Percentiles rank a stretch among this genome's conserved stretches.
These are phyloP conservation scores for Basileuterus tristriatus DNA, from an alignment of 2,797 vertebrate genomes.

Conservation along the genomic window DNA sequence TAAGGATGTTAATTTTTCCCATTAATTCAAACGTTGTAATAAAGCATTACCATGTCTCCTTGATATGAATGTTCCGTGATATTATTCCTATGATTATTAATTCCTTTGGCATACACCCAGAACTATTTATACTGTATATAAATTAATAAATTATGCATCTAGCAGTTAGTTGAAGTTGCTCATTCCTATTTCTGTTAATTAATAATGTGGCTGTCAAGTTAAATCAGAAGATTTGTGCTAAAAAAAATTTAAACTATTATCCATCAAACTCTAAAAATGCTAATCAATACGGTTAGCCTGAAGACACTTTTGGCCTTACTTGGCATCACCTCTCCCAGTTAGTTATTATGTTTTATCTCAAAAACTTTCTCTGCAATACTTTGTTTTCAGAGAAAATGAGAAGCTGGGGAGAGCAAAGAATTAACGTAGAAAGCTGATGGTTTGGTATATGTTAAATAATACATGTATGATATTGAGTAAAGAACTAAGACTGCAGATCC, in stretches of 20 bases:
- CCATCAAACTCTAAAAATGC: constrained; percentile 27
- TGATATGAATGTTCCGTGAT: neutral
- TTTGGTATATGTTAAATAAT: constrained; percentile 31
- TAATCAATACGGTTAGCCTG: constrained; percentile 48
- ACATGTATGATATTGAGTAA: neutral
- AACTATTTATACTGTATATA: constrained; percentile 45
- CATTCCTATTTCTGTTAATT: constrained; percentile 32
- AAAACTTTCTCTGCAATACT: neutral
- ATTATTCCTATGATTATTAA: constrained; percentile 40
- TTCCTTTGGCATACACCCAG: constrained; percentile 25
- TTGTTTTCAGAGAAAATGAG: constrained; percentile 31
- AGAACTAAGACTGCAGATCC: neutral
- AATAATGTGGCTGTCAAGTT: neutral
- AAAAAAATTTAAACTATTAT: neutral
- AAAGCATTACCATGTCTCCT: neutral
- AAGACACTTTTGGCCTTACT: constrained; percentile 21
- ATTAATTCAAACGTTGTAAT: constrained; percentile 35
- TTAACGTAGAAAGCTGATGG: neutral
- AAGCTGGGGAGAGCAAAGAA: neutral
- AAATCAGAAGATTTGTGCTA: constrained; percentile 1
- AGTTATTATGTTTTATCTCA: constrained; percentile 41
- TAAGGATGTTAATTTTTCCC: neutral
- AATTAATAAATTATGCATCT: constrained; percentile 45
- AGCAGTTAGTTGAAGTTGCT: neutral
- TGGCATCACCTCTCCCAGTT: neutral